A percentile compares a stretch with the other conserved stretches of the same genome.
Evolutionary conservation across 2,113 vertebrate species (phyloP).

Genomic region (Hiodon tergisus): DNA sequence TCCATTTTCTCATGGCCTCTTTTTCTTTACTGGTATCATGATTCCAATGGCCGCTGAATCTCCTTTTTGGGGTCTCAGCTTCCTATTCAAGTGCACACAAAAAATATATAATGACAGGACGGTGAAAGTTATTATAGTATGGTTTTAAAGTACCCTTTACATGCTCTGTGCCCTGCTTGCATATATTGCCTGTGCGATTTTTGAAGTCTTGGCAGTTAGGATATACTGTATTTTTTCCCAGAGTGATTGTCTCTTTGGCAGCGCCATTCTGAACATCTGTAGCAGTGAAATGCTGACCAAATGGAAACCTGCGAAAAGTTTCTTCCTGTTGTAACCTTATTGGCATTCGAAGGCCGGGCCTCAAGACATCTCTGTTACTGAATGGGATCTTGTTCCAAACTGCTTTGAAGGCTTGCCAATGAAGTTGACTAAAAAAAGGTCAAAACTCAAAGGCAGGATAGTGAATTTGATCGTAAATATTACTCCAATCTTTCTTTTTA

Average conservation of each 20-base stretch:
- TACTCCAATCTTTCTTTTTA: too few species aligned
- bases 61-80: too few species aligned
- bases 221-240: slow-evolving; percentile 23
- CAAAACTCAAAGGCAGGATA: slow-evolving; percentile 9
- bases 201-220: slow-evolving; percentile 10
- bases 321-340: slow-evolving; percentile 70
- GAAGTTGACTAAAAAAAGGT: slow-evolving; percentile 44
- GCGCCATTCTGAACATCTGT: slow-evolving; percentile 30
- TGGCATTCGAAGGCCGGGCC: slow-evolving; percentile 63
- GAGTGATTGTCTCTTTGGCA: background rate
- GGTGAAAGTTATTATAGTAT: too few species aligned
- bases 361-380: slow-evolving; percentile 63
- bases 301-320: slow-evolving; percentile 72
- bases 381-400: slow-evolving; percentile 66
- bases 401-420: slow-evolving; percentile 53
- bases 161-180: too few species aligned
- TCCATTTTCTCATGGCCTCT: too few species aligned
- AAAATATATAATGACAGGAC: too few species aligned
- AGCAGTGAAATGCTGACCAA: slow-evolving; percentile 63
- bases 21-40: too few species aligned
- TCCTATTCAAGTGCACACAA: too few species aligned
- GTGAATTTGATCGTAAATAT: too few species aligned
- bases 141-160: too few species aligned
- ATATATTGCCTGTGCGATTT: background rate
- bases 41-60: too few species aligned